Percentiles rank a stretch among this genome's conserved stretches.
Evolutionary conservation across 2,113 vertebrate species (phyloP).

Genomic region (Apus apus): DNA sequence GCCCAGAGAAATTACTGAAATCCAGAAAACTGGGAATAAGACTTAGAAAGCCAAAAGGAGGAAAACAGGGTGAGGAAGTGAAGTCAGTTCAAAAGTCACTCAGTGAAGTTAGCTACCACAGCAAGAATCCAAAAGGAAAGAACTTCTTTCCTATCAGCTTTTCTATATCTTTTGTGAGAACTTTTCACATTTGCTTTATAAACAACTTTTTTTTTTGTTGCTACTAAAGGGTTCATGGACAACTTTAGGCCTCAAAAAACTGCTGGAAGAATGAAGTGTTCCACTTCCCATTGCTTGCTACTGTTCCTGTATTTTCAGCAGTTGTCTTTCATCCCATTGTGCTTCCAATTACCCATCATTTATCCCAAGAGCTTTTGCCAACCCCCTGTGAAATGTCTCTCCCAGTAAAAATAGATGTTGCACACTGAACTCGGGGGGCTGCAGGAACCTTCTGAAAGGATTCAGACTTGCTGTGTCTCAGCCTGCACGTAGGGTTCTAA

Average conservation of each 20-base stretch:
- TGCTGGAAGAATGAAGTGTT: not conserved
- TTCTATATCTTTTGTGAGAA: not conserved
- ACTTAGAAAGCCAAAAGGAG: not conserved
- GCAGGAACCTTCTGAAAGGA: not conserved
- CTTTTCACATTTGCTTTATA: not conserved
- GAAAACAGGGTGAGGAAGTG: not conserved
- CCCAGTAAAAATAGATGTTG: not conserved
- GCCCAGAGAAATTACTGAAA: not conserved
- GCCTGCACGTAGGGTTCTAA: not conserved
- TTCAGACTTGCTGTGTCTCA: not conserved
- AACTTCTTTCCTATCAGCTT: not conserved
- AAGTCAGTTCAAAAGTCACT: not conserved
- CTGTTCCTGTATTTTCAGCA: not conserved
- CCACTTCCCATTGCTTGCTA: not conserved
- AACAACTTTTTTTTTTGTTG: not conserved
- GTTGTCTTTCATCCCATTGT: not conserved
- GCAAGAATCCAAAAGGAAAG: not conserved
- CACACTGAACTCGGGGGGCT: not conserved
- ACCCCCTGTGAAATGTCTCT: constrained; percentile 11
- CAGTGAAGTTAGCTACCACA: not conserved
- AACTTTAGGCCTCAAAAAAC: not conserved
- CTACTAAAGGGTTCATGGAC: not conserved
- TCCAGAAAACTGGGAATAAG: not conserved
- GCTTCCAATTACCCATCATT: not conserved
- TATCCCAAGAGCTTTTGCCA: not conserved